Evolutionary conservation across 2,113 vertebrate species (phyloP).

Genomic region (Clupea harengus): DNA sequence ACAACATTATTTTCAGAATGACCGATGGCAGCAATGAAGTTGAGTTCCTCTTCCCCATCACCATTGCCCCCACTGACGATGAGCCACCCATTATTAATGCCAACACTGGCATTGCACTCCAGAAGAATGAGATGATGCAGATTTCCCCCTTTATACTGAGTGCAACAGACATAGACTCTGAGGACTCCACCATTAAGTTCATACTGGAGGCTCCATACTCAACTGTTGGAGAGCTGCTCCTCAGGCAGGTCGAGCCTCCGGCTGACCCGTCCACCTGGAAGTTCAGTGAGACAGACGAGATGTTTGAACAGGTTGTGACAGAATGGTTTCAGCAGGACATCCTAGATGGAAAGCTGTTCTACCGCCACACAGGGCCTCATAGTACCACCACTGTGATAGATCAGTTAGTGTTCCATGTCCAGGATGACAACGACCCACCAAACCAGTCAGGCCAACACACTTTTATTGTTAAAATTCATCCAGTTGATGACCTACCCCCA

Average conservation of each 20-base stretch:
- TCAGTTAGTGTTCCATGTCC: slow-evolving; percentile 82
- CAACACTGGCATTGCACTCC: slow-evolving; percentile 85
- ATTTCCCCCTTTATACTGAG: slow-evolving; percentile 80
- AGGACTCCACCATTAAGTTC: slow-evolving; percentile 85
- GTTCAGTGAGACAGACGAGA: slow-evolving; percentile 73
- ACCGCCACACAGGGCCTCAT: slow-evolving; percentile 83
- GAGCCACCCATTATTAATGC: slow-evolving; percentile 90
- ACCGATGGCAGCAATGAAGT: slow-evolving; percentile 85
- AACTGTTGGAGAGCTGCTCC: slow-evolving; percentile 76
- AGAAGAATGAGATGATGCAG: slow-evolving; percentile 84
- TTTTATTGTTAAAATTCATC: slow-evolving; percentile 84
- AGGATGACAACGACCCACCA: slow-evolving; percentile 93
- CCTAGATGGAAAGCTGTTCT: slow-evolving; percentile 83
- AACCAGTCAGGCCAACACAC: slow-evolving; percentile 81
- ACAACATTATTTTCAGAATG: slow-evolving; percentile 91
- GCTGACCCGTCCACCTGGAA: slow-evolving; percentile 80
- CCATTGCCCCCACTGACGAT: slow-evolving; percentile 89
- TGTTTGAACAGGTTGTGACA: slow-evolving; percentile 85
- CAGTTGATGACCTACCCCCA: slow-evolving; percentile 86
- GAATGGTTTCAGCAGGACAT: slow-evolving; percentile 90
- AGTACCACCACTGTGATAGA: slow-evolving; percentile 81
- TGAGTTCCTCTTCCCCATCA: slow-evolving; percentile 94
- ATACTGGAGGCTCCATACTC: slow-evolving; percentile 74
- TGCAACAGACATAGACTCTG: slow-evolving; percentile 90
- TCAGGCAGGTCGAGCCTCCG: slow-evolving; percentile 81